Percentiles rank a stretch among this genome's conserved stretches.
These are phyloP conservation scores for Arbacia lixula DNA, from an alignment of 53 echinoderm and acorn worm genomes.

Conservation along the genomic window DNA sequence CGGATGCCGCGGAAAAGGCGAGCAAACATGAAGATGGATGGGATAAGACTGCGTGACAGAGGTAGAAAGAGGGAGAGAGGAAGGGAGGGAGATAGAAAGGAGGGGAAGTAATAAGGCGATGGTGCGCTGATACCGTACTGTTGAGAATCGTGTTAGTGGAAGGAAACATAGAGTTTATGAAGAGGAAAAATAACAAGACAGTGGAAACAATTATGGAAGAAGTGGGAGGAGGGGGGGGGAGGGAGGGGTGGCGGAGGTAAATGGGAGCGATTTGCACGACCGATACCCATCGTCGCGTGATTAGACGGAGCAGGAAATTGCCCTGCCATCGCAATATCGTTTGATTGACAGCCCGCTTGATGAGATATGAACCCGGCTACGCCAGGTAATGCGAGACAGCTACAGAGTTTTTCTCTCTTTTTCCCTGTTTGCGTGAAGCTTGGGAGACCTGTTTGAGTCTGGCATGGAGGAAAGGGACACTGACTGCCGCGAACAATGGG, in stretches of 20 bases:
- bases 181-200: slow-evolving; percentile 29
- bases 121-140: slow-evolving; percentile 1
- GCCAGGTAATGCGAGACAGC: slow-evolving; percentile 19
- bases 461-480: not conserved
- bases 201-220: slow-evolving; percentile 27
- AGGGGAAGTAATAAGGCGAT: slow-evolving; percentile 28
- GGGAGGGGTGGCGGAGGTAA: not conserved
- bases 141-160: slow-evolving; percentile 21
- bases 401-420: not conserved
- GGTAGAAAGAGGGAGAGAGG: not conserved
- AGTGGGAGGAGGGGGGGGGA: not conserved
- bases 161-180: slow-evolving; percentile 38
- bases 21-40: slow-evolving; percentile 32
- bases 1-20: not conserved
- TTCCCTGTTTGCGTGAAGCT: too few species aligned
- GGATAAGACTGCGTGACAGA: slow-evolving; percentile 7
- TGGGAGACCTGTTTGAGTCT: too few species aligned
- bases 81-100: slow-evolving; percentile 17
- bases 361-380: slow-evolving; percentile 27
- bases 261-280: slow-evolving; percentile 4
- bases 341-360: slow-evolving; percentile 40
- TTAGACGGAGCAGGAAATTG: slow-evolving; percentile 49
- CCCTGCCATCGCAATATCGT: slow-evolving; percentile 48
- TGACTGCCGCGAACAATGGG: not conserved
- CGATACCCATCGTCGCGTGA: slow-evolving; percentile 27